Base-by-base conservation (phyloP, 2,797 vertebrate genomes). In the Sparidentex hasta region DNA sequence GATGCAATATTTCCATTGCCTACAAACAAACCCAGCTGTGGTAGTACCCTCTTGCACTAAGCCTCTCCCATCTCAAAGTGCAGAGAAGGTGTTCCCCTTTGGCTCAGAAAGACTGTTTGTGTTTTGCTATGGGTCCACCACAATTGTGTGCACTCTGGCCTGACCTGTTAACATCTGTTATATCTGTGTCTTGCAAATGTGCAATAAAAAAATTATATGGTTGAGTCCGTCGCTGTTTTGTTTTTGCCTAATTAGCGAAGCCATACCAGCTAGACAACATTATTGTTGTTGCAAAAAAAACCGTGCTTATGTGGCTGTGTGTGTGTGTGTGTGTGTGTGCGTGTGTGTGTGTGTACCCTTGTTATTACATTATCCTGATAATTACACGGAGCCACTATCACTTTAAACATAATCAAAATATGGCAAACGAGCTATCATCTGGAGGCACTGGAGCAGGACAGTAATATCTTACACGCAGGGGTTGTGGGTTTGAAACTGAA, bases 1-100 rank as follows among this genome's bases (percentile, higher is more conserved):
- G 82, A 82, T 78, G 85, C 71, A 86, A 80, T 71, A 62, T 75
- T 79, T 83, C 57, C 61, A 63, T 56, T 38, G 50, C 47, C 59
- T 21, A 65, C 77, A 62, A 74, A 80, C 59, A 78, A 64, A 71
- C 58, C 56, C 54, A 43, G 44, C 67, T 71, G 17, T 70, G 55
- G 71, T 77, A 59, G 69, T 63, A 62, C 50, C 65, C 55, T 64
- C 47, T 59, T 80, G 21, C 77, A 71, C 68, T 68, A 61, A 20
- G n/a, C 13, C 57, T 65, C 54, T 48, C 43, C 44, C 52, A 62
- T 47, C 29, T 69, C 0, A 7, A 51, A 70, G 25, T 58, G n/a
- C 46, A 75, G 16, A 65, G 11, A 75, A 58, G 51, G 66, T 66
- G 38, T 62, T 56, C 48, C 61, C 48, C 38, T 12, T 71, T 44